Evolutionary conservation across 2,113 vertebrate genomes (phyloP).

Genomic region (Oriolus oriolus): DNA sequence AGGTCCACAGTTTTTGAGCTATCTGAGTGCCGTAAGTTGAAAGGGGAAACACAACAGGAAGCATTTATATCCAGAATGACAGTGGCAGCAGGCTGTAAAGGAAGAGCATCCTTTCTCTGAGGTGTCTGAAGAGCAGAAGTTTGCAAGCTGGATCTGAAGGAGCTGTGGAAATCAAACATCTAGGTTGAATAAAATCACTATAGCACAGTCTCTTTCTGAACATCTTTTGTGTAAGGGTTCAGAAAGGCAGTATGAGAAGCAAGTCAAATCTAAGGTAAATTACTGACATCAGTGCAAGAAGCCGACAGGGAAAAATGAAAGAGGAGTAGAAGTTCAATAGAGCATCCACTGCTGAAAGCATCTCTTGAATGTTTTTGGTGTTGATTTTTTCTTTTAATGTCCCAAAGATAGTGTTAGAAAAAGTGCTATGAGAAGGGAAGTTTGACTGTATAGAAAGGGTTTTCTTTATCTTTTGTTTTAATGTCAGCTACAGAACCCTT

Average conservation of each 20-base stretch:
- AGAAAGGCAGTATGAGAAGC: not conserved
- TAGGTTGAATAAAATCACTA: constrained; percentile 11
- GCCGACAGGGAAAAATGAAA: constrained; percentile 5
- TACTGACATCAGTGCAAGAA: constrained; percentile 10
- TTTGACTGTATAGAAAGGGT: not conserved
- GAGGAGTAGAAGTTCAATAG: not conserved
- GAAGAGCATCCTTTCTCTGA: not conserved
- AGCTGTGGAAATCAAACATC: constrained; percentile 1
- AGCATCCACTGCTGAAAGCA: not conserved
- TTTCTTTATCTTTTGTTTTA: not conserved
- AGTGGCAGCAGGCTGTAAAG: not conserved
- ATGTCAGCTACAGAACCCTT: not conserved
- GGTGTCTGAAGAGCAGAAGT: not conserved
- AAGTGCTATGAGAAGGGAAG: not conserved
- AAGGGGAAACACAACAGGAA: not conserved
- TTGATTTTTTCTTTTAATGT: not conserved
- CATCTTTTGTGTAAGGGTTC: not conserved
- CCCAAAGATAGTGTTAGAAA: not conserved
- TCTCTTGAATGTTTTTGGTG: not conserved
- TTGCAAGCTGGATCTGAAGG: not conserved
- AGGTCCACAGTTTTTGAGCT: not conserved
- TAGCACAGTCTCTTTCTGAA: not conserved
- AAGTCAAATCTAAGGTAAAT: constrained; percentile 16
- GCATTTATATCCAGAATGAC: not conserved
- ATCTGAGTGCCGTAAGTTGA: not conserved